Evolutionary conservation across 2,797 vertebrate species (phyloP).

Genomic region (Malurus splendens): DNA sequence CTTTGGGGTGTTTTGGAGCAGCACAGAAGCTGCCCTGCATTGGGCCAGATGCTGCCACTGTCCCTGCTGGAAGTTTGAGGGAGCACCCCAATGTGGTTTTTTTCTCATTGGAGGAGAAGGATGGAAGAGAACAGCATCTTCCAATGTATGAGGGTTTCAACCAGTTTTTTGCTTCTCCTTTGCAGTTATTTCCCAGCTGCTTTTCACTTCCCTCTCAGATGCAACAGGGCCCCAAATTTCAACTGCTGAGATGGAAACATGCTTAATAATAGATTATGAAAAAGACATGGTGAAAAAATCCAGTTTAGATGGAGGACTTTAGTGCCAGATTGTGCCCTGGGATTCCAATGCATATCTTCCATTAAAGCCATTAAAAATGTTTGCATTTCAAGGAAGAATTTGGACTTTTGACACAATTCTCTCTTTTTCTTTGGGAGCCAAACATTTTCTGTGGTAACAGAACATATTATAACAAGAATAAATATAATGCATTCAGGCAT

Average conservation of each 20-base stretch:
- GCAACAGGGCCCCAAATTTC: slow-evolving; percentile 28
- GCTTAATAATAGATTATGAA: slow-evolving; percentile 42
- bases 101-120: background rate
- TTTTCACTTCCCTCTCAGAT: slow-evolving; percentile 20
- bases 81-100: background rate
- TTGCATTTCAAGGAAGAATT: slow-evolving; percentile 34
- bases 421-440: slow-evolving; percentile 39
- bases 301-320: slow-evolving; percentile 9
- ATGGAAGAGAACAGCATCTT: background rate
- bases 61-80: background rate
- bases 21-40: background rate
- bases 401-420: slow-evolving; percentile 36
- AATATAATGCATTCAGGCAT: slow-evolving; percentile 50
- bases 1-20: background rate
- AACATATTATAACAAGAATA: slow-evolving; percentile 40
- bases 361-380: slow-evolving; percentile 26
- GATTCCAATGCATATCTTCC: slow-evolving; percentile 27
- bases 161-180: background rate
- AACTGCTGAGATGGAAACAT: slow-evolving; percentile 14
- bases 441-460: slow-evolving; percentile 49
- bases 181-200: background rate
- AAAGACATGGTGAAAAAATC: slow-evolving; percentile 45
- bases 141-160: background rate
- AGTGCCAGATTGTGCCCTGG: slow-evolving; percentile 16
- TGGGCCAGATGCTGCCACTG: background rate